Evolutionary conservation across 1,140 invertebrate species (phyloP), one percentile per base, ranked within the genome.

Genomic region (Atta texana): DNA sequence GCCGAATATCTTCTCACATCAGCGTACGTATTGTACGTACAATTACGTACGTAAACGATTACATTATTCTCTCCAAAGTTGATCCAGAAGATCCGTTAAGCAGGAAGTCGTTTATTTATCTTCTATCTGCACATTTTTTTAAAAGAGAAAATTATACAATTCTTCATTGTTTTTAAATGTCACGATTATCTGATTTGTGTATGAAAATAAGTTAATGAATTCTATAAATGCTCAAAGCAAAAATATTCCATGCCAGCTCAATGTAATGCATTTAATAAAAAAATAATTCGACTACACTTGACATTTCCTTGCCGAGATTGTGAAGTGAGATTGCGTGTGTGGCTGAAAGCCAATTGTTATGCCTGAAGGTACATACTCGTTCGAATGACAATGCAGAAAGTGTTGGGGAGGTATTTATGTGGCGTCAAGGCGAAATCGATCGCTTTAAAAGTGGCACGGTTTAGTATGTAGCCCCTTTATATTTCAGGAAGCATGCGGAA

Each of bases 401-500:
- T 49, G 21, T 55, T 1, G 49, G 2, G 34, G 10, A 0, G 55
- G 51, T 82, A 59, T 74, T 49, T 28, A 57, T 34, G 14, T 5
- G 53, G 51, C n/a, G 39, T 61, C n/a, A 21, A 44, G 21, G n/a
- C 39, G 6, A 74, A 51, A 84, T 84, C 24, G 80, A 84, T 84
- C 39, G 69, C 14, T 34, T 75, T 7, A 63, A 84, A 84, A 63
- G 57, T 74, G 69, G n/a, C 39, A 75, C 18, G 34, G 7, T 74
- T 75, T 61, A 61, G 2, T 21, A 63, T 7, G 24, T 31, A 53
- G 18, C 18, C 55, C 55, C 51, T 21, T 66, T 14, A 64, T 71
- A 68, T 82, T 91, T 91, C 53, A 91, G 89, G 10, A 77, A 77
- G 31, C 28, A 53, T 39, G 88, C 72, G 89, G 71, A 87, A 89